Conservation (phyloP, 2,797 vertebrate genomes). For the Sebastes glaucus region DNA sequence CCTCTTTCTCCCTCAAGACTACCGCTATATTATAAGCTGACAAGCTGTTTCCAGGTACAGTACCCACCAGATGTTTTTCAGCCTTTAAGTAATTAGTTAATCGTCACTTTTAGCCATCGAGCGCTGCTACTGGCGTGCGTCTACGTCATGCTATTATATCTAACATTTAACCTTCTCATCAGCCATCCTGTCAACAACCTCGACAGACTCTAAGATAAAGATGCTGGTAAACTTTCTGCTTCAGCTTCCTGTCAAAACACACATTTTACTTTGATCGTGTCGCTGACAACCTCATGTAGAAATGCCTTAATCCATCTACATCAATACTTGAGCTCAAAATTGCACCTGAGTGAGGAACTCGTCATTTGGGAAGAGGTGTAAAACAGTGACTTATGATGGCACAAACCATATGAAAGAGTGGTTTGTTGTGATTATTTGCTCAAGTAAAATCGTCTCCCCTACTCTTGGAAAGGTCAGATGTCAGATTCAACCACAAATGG, state of each 20-base stretch:
- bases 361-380: neutral
- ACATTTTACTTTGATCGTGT: slow-evolving; percentile 49
- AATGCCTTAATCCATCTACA: slow-evolving; percentile 29
- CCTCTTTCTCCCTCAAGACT: neutral
- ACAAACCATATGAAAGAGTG: neutral
- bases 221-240: slow-evolving; percentile 3
- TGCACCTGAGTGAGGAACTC: neutral
- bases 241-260: slow-evolving; percentile 50
- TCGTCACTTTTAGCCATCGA: neutral
- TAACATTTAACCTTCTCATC: slow-evolving; percentile 38
- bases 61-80: neutral
- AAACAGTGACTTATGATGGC: neutral
- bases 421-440: neutral
- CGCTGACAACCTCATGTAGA: slow-evolving; percentile 44
- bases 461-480: neutral
- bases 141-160: neutral
- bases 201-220: slow-evolving; percentile 24
- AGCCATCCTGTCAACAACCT: slow-evolving; percentile 27
- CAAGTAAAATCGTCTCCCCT: neutral
- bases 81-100: neutral
- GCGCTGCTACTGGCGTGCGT: neutral
- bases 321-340: slow-evolving; percentile 6
- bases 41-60: neutral
- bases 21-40: neutral
- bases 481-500: neutral